Conservation (phyloP, 2,113 vertebrate genomes). For the Daubentonia madagascariensis region DNA sequence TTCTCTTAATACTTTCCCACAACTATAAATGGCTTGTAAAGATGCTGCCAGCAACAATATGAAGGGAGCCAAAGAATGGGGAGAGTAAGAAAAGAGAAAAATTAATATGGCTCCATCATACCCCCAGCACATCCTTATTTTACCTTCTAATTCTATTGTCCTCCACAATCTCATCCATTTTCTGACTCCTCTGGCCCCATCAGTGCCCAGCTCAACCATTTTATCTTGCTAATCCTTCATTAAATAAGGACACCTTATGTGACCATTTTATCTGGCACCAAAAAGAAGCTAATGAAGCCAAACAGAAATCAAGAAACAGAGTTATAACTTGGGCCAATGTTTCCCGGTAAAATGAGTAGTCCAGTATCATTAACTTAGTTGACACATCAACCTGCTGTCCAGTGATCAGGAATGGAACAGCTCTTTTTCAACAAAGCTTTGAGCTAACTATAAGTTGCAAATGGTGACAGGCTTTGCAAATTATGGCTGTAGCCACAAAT, state of each 20-base stretch:
- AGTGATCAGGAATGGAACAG: background rate
- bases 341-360: background rate
- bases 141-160: background rate
- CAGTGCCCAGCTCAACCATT: background rate
- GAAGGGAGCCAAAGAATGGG: background rate
- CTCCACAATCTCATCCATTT: background rate
- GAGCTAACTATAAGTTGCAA: conserved; percentile 46
- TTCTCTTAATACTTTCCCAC: background rate
- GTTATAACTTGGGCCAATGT: conserved; percentile 29
- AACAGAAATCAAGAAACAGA: conserved; percentile 48
- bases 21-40: conserved; percentile 28
- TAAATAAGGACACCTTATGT: background rate
- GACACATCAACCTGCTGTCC: conserved; percentile 1
- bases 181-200: background rate
- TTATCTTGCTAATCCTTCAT: background rate
- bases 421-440: conserved; percentile 59
- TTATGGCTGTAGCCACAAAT: conserved; percentile 51
- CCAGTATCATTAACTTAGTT: conserved; percentile 47
- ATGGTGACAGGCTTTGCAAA: conserved; percentile 52
- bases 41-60: background rate
- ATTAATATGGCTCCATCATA: background rate
- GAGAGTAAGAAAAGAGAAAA: background rate
- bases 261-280: conserved; percentile 26
- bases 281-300: conserved; percentile 21
- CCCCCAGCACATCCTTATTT: background rate